Conservation (phyloP, 2,113 vertebrate genomes). For the Meleagris gallopavo region DNA sequence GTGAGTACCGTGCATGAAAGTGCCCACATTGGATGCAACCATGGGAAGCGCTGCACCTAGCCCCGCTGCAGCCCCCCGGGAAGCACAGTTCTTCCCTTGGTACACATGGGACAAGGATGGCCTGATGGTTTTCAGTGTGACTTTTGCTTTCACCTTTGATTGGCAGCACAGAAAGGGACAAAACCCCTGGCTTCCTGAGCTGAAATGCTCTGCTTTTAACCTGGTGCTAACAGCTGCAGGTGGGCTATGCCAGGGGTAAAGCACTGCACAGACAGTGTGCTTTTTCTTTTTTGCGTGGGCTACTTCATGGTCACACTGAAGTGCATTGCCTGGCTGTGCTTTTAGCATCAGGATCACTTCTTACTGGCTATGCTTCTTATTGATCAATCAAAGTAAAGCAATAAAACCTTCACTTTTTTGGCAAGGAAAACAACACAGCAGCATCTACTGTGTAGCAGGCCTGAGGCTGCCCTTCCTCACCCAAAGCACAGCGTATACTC, state of each 20-base stretch:
- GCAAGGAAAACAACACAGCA: background rate
- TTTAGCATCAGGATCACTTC: background rate
- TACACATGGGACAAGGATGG: background rate
- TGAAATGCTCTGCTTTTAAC: background rate
- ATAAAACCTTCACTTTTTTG: background rate
- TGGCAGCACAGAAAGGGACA: background rate
- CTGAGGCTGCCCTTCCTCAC: background rate
- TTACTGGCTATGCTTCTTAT: background rate
- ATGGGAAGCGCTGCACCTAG: conserved; percentile 22
- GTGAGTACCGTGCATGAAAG: conserved; percentile 44
- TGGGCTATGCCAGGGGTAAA: background rate
- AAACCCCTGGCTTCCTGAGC: background rate
- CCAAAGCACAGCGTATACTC: background rate
- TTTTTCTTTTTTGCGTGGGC: accelerated
- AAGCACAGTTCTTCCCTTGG: background rate
- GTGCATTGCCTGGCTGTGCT: background rate
- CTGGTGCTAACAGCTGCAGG: accelerated
- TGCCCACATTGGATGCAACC: conserved; percentile 71
- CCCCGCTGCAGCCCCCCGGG: conserved; percentile 41
- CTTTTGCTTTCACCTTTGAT: background rate
- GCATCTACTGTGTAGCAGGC: background rate
- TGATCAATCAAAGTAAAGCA: conserved; percentile 19
- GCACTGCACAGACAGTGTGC: background rate
- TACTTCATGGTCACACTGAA: background rate
- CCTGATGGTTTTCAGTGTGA: background rate